These are phyloP conservation scores for Drosophila cardini DNA, from an alignment of 1,140 invertebrate species.

Conservation along the genomic window DNA sequence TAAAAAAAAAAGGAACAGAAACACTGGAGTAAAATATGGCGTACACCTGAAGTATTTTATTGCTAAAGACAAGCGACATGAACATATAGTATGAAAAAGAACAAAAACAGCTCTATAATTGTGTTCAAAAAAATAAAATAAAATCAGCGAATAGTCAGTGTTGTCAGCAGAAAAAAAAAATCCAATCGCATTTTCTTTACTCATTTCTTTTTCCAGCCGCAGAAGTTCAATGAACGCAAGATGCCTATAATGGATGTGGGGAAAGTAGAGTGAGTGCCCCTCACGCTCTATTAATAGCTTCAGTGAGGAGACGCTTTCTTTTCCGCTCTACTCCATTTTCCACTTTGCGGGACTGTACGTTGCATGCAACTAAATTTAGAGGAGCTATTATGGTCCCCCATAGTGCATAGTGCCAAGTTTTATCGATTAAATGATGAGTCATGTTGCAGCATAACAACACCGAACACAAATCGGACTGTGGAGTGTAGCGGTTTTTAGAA, in stretches of 20 bases:
- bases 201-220: constrained; percentile 18
- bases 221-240: constrained; percentile 58
- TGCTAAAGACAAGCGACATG: constrained; percentile 36
- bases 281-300: constrained; percentile 54
- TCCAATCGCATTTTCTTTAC: constrained; percentile 30
- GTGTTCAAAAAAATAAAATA: constrained; percentile 67
- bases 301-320: constrained; percentile 50
- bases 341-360: constrained; percentile 51
- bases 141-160: constrained; percentile 65
- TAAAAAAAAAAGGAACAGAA: constrained; percentile 20
- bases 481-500: too few species aligned
- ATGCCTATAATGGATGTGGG: constrained; percentile 10
- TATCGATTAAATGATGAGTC: constrained; percentile 64
- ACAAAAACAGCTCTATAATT: constrained; percentile 42
- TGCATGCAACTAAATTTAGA: constrained; percentile 40
- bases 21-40: constrained; percentile 21
- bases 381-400: constrained; percentile 2
- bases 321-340: constrained; percentile 33
- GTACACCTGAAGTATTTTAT: constrained; percentile 66
- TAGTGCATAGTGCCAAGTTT: background rate
- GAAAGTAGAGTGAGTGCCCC: constrained; percentile 53
- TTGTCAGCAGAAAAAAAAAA: constrained; percentile 50
- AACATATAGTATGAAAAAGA: constrained; percentile 21
- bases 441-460: constrained; percentile 50
- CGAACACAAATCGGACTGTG: background rate